Base-by-base conservation (phyloP, 2,888 invertebrate genomes). In the Bibio marci region DNA sequence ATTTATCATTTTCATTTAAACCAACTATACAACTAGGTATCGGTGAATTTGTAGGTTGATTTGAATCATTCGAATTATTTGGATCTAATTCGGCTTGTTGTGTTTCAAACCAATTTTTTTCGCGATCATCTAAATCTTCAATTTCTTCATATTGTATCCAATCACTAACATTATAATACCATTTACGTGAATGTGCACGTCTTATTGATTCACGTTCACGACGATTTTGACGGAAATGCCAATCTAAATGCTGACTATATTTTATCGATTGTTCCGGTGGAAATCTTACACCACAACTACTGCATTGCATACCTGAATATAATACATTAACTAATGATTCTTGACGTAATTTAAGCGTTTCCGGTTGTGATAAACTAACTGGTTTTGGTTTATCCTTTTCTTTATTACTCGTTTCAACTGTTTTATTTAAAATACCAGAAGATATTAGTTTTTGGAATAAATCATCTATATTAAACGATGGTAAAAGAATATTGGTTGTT, bases 201-300 rank as follows among this genome's bases (percentile, higher is more conserved):
- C 86, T 69, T 0, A 80, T 78, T 1, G 83, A 81, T 54, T 87
- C 87, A 46, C 88, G 75, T 50, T 88, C 90, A 39, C 80, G 70
- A 2, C 90, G 66, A 65, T 97, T 97, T 61, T 90, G 87, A 1
- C 91, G 66, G 66, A 97, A 97, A 65, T 98, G 98, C 95, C 97
- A 97, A 65, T 98, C 97, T 43, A 97, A 71, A 64, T 99, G 98
- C 57, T 88, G 86, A 51, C 81, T 83, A 63, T 95, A 98, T 45
- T 82, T 76, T 47, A 81, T 80, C 8, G 83, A 86, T 54, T 82
- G 80, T 61, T 88, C 87, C 0, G 86, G 80, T 12, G 86, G 81
- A 63, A 97, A 95, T 34, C 95, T 73, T 43, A 88, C 76, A 26
- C 97, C 97, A 64, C 98, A 98, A 38, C 90, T 87, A 46, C 87